Percentiles rank a stretch among this genome's conserved stretches.
Evolutionary conservation across 2,797 vertebrate species (phyloP).

Genomic region (Silurus lanzhouensis): DNA sequence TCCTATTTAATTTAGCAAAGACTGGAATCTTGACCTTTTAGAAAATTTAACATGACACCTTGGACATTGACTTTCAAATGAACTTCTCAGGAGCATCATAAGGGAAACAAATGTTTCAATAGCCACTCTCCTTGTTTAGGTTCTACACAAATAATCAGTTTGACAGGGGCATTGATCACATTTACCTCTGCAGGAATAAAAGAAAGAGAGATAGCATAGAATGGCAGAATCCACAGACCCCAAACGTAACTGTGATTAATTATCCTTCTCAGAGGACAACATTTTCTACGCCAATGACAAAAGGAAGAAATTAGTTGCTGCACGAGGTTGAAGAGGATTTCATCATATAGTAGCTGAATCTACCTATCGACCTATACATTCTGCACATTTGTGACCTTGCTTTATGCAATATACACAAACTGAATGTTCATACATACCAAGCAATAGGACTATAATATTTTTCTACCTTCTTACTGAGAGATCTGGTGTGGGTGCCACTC

Average conservation of each 20-base stretch:
- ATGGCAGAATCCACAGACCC: constrained; percentile 52
- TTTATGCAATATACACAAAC: constrained; percentile 56
- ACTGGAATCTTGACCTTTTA: constrained; percentile 41
- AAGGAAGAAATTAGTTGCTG: constrained; percentile 67
- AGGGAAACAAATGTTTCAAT: constrained; percentile 51
- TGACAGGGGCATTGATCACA: constrained; percentile 73
- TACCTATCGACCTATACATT: constrained; percentile 68
- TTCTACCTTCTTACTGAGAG: background rate
- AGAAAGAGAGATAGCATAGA: constrained; percentile 57
- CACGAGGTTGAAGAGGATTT: constrained; percentile 70
- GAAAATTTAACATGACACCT: constrained; percentile 31
- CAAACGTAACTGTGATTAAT: constrained; percentile 79
- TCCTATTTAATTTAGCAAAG: background rate
- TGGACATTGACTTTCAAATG: constrained; percentile 30
- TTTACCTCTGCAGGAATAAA: constrained; percentile 62
- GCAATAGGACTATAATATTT: constrained; percentile 41
- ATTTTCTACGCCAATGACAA: constrained; percentile 72
- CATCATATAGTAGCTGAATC: constrained; percentile 66
- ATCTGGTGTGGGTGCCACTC: constrained; percentile 35
- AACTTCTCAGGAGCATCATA: constrained; percentile 19
- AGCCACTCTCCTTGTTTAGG: constrained; percentile 56
- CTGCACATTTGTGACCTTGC: constrained; percentile 51
- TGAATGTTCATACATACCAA: constrained; percentile 50
- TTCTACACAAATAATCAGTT: constrained; percentile 71
- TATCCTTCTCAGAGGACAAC: constrained; percentile 70